A percentile compares a stretch with the other conserved stretches of the same genome.
These are phyloP conservation scores for Mythimna loreyi DNA, from an alignment of 2,888 invertebrate genomes.

Conservation along the genomic window DNA sequence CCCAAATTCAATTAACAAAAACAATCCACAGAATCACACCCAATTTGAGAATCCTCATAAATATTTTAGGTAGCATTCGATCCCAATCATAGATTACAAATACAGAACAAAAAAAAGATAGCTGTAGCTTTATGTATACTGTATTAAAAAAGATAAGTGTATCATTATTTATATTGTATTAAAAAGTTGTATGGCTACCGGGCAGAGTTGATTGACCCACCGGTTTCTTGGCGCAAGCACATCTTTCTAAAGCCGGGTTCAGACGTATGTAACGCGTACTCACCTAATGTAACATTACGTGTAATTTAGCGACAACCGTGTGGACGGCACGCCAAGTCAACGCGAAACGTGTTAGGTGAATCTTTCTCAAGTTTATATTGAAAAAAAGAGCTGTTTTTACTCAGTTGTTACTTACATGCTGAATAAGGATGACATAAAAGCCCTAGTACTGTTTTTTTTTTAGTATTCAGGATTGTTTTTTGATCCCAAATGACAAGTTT, in stretches of 20 bases:
- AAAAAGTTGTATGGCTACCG: conserved; percentile 81
- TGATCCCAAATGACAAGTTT: too few species aligned
- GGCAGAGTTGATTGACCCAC: conserved; percentile 81
- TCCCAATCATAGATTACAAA: conserved; percentile 54
- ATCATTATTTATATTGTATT: conserved; percentile 80
- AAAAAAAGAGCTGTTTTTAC: too few species aligned
- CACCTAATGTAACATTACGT: too few species aligned
- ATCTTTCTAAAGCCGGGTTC: conserved; percentile 58
- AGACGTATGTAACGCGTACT: too few species aligned
- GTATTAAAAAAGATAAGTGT: conserved; percentile 69
- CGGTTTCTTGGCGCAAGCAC: conserved; percentile 72
- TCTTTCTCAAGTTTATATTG: too few species aligned
- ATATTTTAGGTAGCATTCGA: conserved; percentile 37
- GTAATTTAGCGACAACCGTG: too few species aligned
- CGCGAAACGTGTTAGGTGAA: too few species aligned
- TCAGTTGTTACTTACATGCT: too few species aligned
- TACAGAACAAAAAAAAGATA: conserved; percentile 52
- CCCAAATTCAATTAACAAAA: conserved; percentile 44
- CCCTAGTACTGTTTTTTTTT: too few species aligned
- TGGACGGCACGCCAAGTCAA: too few species aligned
- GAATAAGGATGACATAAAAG: too few species aligned
- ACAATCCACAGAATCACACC: conserved; percentile 15
- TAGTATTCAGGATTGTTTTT: too few species aligned
- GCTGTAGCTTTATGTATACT: conserved; percentile 51
- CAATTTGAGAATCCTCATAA: conserved; percentile 40